These are phyloP conservation scores for Podargus strigoides DNA, from an alignment of 2,797 vertebrate genomes.

Conservation along the genomic window DNA sequence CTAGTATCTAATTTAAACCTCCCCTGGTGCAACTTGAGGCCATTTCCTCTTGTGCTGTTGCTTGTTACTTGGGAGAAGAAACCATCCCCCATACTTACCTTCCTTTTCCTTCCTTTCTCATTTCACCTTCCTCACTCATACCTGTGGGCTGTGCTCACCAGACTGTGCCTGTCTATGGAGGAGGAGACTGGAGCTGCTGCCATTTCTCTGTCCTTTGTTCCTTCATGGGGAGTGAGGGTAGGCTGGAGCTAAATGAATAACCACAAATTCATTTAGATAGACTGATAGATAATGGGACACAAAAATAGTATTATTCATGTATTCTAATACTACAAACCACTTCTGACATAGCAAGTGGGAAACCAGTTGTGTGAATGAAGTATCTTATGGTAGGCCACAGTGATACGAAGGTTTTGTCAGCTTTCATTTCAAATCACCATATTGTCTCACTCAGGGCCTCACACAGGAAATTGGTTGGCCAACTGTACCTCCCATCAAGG, in stretches of 20 bases:
- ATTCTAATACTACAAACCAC: not conserved
- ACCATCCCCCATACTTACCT: too few species aligned
- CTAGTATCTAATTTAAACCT: too few species aligned
- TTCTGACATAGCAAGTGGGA: not conserved
- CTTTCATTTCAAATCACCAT: not conserved
- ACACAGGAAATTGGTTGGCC: rapidly evolving
- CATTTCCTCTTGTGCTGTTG: too few species aligned
- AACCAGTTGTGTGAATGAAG: not conserved
- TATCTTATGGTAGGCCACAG: not conserved
- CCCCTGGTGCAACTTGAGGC: too few species aligned
- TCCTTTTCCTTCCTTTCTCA: not conserved
- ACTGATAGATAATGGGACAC: not conserved
- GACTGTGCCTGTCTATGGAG: not conserved
- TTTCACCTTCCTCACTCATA: not conserved
- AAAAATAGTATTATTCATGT: not conserved
- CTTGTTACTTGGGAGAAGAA: too few species aligned
- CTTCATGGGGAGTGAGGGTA: not conserved
- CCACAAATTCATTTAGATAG: not conserved
- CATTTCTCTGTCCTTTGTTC: not conserved
- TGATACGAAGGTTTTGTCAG: not conserved
- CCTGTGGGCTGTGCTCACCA: not conserved
- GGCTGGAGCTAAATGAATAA: not conserved
- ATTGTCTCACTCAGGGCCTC: not conserved
- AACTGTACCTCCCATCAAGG: not conserved
- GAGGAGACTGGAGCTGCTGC: not conserved